These are phyloP conservation scores for Anastrepha ludens DNA, from an alignment of 1,140 invertebrate genomes.

Conservation along the genomic window DNA sequence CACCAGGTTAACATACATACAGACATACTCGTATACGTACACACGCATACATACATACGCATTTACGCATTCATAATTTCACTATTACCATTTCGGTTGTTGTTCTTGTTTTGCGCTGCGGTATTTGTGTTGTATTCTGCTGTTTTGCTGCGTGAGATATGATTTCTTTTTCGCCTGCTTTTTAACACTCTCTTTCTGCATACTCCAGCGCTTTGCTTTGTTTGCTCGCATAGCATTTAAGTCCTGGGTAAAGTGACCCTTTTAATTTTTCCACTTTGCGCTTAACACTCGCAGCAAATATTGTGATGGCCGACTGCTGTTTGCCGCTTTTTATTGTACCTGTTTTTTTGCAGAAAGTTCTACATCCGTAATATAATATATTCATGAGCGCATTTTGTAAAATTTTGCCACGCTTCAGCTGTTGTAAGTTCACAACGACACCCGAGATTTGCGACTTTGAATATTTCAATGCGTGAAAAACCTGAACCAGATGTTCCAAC, in stretches of 20 bases:
- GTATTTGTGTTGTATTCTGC: background rate
- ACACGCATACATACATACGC: background rate
- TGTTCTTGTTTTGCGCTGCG: background rate
- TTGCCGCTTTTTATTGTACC: slow-evolving; percentile 2
- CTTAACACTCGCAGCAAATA: background rate
- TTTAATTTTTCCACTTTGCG: slow-evolving; percentile 66
- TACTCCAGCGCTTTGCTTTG: slow-evolving; percentile 52
- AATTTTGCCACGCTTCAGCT: slow-evolving; percentile 72
- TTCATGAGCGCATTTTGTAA: slow-evolving; percentile 25
- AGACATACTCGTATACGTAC: background rate
- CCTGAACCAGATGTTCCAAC: no score
- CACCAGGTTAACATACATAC: background rate
- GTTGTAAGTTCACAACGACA: slow-evolving; percentile 58
- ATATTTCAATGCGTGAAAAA: background rate
- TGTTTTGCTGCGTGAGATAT: background rate
- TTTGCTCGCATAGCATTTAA: slow-evolving; percentile 56
- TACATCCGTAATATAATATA: slow-evolving; percentile 34
- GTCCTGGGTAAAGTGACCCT: slow-evolving; percentile 72
- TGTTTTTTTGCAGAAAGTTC: slow-evolving; percentile 26
- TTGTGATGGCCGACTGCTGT: background rate
- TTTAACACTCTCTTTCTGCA: background rate
- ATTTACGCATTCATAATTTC: background rate
- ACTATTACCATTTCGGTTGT: background rate
- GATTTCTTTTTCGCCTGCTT: slow-evolving; percentile 10
- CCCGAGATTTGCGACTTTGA: background rate